Conservation (phyloP, 2,888 invertebrate species). For the Phengaris alcon region DNA sequence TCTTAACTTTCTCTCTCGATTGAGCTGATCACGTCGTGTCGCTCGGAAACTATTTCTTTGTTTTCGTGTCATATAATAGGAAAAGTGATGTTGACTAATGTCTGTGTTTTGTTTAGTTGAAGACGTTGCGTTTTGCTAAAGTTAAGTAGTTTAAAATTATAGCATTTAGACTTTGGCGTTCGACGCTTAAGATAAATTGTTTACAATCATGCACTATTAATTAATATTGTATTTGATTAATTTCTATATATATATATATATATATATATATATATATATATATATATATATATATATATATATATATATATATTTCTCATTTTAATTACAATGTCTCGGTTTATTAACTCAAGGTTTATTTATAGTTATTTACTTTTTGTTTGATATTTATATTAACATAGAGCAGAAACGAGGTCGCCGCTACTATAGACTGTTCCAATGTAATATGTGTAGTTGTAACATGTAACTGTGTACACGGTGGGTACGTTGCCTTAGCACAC, state of each 20-base stretch:
- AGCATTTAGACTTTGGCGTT: constrained; percentile 1
- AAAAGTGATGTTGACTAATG: background rate
- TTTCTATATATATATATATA: no score
- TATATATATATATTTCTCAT: background rate
- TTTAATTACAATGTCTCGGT: constrained; percentile 9
- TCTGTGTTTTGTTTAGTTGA: background rate
- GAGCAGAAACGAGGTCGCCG: constrained; percentile 19
- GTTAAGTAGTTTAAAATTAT: constrained; percentile 13
- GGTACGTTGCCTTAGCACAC: background rate
- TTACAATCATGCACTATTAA: constrained; percentile 3
- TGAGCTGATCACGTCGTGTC: background rate
- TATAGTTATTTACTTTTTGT: constrained; percentile 1
- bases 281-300: no score
- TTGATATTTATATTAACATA: constrained; percentile 5
- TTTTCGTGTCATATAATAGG: constrained; percentile 15
- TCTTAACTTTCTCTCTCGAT: constrained; percentile 22
- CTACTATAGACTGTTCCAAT: constrained; percentile 11
- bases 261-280: no score
- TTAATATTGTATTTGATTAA: constrained; percentile 12
- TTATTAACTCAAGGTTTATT: constrained; percentile 3
- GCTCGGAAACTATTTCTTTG: constrained; percentile 15
- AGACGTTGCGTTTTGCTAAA: constrained; percentile 4
- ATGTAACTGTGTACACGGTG: background rate
- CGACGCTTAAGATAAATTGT: constrained; percentile 20
- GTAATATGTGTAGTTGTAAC: constrained; percentile 9